A percentile compares a stretch with the other conserved stretches of the same genome.
Evolutionary conservation across 2,113 vertebrate species (phyloP).

Genomic region (Nannospalax galili): DNA sequence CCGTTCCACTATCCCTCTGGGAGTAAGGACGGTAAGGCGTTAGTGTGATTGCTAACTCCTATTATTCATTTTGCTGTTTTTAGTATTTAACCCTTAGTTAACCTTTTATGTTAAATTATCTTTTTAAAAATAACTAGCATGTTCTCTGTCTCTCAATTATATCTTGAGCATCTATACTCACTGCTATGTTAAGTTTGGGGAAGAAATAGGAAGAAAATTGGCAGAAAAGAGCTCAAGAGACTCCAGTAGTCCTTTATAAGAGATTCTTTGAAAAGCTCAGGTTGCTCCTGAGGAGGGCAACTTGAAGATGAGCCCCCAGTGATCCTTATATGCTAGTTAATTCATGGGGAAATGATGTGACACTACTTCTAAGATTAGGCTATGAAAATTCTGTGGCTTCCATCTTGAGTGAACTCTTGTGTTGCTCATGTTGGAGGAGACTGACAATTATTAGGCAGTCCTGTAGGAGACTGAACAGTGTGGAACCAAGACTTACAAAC

Average conservation of each 20-base stretch:
- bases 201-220: not conserved
- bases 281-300: not conserved
- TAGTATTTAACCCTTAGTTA: not conserved
- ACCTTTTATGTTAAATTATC: slow-evolving; percentile 9
- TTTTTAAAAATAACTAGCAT: not conserved
- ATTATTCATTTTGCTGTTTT: not conserved
- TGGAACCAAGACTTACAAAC: not conserved
- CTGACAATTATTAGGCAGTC: not conserved
- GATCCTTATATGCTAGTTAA: not conserved
- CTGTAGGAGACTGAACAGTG: not conserved
- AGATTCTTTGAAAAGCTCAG: not conserved
- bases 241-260: not conserved
- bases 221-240: not conserved
- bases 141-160: not conserved
- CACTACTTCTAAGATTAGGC: not conserved
- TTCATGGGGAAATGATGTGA: not conserved
- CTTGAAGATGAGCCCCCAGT: not conserved
- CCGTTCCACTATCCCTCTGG: not conserved
- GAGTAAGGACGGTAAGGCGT: not conserved
- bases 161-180: not conserved
- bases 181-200: not conserved
- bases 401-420: not conserved
- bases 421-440: not conserved
- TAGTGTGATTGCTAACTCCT: not conserved
- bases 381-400: not conserved